Evolutionary conservation across 1,140 invertebrate genomes (phyloP).

Genomic region (Aradophagus sp.): DNA sequence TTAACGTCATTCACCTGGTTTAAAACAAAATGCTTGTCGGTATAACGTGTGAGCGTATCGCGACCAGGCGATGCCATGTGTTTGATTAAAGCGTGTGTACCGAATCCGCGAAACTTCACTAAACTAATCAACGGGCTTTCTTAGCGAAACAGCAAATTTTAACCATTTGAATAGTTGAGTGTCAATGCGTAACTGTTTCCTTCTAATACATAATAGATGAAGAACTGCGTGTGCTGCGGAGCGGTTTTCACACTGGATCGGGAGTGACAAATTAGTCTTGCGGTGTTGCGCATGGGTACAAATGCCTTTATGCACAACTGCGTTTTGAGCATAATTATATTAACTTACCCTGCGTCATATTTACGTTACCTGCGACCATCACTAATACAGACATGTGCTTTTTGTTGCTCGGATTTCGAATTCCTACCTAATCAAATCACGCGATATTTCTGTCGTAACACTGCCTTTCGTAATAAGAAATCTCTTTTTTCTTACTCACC

Average conservation of each 20-base stretch:
- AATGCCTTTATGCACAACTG: constrained; percentile 40
- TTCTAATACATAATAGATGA: constrained; percentile 48
- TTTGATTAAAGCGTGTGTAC: background rate
- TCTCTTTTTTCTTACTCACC: constrained; percentile 25
- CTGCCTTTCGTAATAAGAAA: background rate
- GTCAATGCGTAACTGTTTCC: constrained; percentile 28
- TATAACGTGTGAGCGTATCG: too few relatives aligned
- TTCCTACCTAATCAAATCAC: constrained; percentile 6
- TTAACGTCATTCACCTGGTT: too few relatives aligned
- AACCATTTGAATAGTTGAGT: constrained; percentile 24
- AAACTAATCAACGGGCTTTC: constrained; percentile 14
- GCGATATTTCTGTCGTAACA: background rate
- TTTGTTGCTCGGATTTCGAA: constrained; percentile 17
- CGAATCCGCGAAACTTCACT: background rate
- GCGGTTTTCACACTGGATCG: constrained; percentile 26
- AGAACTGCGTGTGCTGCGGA: constrained; percentile 18
- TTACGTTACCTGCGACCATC: constrained; percentile 28
- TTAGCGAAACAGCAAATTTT: constrained; percentile 9
- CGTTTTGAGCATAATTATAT: constrained; percentile 42
- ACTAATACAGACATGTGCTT: constrained; percentile 8
- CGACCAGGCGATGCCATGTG: too few relatives aligned
- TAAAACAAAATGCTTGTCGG: too few relatives aligned
- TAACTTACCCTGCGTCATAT: constrained; percentile 26
- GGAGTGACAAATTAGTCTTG: constrained; percentile 47
- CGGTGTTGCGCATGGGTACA: constrained; percentile 35